A percentile compares a stretch with the other conserved stretches of the same genome.
These are phyloP conservation scores for Galerucella calmariensis DNA, from an alignment of 2,888 invertebrate genomes.

Conservation along the genomic window DNA sequence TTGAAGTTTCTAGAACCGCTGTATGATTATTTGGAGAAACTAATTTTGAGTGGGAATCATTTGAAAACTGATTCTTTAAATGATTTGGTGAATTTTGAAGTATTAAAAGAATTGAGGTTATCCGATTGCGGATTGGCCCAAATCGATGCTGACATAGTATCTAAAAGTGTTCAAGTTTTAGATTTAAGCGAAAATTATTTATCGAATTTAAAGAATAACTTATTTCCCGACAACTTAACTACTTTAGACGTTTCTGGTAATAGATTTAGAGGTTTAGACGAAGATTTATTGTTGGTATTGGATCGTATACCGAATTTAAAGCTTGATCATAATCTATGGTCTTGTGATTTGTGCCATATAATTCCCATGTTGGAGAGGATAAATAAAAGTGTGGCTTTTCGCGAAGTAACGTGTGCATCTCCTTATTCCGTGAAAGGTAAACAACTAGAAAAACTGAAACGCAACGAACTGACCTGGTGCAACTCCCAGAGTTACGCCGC, in stretches of 20 bases:
- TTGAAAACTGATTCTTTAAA: constrained; percentile 69
- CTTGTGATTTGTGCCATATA: constrained; percentile 76
- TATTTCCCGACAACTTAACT: constrained; percentile 69
- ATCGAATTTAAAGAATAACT: constrained; percentile 67
- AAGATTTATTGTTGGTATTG: constrained; percentile 63
- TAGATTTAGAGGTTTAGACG: constrained; percentile 73
- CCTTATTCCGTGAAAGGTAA: constrained; percentile 71
- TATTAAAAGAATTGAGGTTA: constrained; percentile 70
- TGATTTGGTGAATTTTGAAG: constrained; percentile 67
- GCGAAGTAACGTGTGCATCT: constrained; percentile 69
- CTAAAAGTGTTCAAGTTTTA: constrained; percentile 69
- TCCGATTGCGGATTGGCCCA: constrained; percentile 70
- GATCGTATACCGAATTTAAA: constrained; percentile 57
- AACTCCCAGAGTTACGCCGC: constrained; percentile 69
- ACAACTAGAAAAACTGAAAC: constrained; percentile 61
- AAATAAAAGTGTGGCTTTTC: constrained; percentile 67
- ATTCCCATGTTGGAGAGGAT: constrained; percentile 71
- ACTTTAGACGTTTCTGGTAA: constrained; percentile 80
- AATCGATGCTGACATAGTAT: constrained; percentile 69
- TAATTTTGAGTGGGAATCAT: constrained; percentile 79
- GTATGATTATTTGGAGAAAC: constrained; percentile 70
- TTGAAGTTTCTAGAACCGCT: constrained; percentile 59
- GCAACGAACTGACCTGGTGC: constrained; percentile 66
- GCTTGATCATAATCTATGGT: constrained; percentile 74
- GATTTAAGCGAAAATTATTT: constrained; percentile 81